Base-by-base conservation (phyloP, 2,888 invertebrate species). In the Callyntrura sp. region DNA sequence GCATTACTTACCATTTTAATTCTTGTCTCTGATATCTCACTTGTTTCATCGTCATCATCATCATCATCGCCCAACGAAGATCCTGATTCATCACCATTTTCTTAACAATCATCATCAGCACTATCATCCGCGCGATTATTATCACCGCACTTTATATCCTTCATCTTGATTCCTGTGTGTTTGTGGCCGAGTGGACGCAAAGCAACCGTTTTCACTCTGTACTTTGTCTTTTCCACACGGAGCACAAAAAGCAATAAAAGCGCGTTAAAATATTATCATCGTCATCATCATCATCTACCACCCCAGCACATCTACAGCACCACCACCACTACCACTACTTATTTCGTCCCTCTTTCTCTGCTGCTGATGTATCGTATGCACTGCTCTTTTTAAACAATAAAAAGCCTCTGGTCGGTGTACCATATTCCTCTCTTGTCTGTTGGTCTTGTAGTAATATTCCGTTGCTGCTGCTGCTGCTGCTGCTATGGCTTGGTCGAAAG, bases 11-110 rank as follows among this genome's bases (percentile, higher is more conserved):
- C n/a, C n/a, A n/a, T n/a, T n/a, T n/a, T n/a, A n/a, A n/a, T n/a
- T n/a, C n/a, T n/a, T 73, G 45, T 70, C 11, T 70, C 51, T 28
- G 17, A 43, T 43, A 45, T 79, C 17, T 48, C 35, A 25, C 82
- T 88, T 82, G 88, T 82, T 82, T 88, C 60, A 88, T 79, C 35
- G 28, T 28, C 17, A 14, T 70, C 28, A 68, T 76, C n/a, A 8
- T 51, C 78, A 55, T 78, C 62, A 60, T 35, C 81, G n/a, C 81
- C 51, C 45, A 25, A 57, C 25, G 60, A 76, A 88, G 78, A 84
- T 88, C 88, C 83, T 88, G 88, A 88, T 88, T 88, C 88, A 83
- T 88, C 88, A 65, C 88, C 88, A 62, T 82, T 83, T 82, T n/a
- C n/a, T n/a, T n/a, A n/a, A 88, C 82, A 82, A 73, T 82, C 60